Conservation (phyloP, 1,140 invertebrate genomes). For the Leguminivora glycinivorella region DNA sequence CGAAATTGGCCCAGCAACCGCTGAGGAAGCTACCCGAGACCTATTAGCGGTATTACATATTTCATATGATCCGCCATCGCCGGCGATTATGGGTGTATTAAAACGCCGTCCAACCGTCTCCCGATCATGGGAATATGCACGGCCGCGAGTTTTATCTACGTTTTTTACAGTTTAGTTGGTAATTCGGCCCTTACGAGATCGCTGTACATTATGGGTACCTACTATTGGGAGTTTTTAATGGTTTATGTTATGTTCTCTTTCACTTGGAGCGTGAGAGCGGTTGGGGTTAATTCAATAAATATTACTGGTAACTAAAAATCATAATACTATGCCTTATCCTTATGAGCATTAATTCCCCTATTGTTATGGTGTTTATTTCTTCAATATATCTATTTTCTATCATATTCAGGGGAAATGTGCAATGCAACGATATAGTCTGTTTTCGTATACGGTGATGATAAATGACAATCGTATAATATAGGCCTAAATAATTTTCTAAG, state of each 20-base stretch:
- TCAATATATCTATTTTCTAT: no score
- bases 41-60: slow-evolving; percentile 74
- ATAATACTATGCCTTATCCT: neutral
- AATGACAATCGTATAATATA: no score
- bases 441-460: no score
- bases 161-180: slow-evolving; percentile 68
- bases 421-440: no score
- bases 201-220: slow-evolving; percentile 58
- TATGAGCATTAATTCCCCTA: no score
- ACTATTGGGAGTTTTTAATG: slow-evolving; percentile 50
- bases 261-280: slow-evolving; percentile 41
- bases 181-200: slow-evolving; percentile 54
- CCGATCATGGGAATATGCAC: slow-evolving; percentile 65
- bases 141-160: slow-evolving; percentile 54
- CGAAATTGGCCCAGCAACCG: slow-evolving; percentile 69
- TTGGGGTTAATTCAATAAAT: neutral
- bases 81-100: slow-evolving; percentile 71
- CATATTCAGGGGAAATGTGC: no score
- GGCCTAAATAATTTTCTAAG: no score
- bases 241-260: slow-evolving; percentile 45
- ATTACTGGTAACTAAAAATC: neutral
- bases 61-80: slow-evolving; percentile 62
- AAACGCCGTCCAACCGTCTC: slow-evolving; percentile 57
- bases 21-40: slow-evolving; percentile 72
- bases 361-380: no score